phyloP scores from a whole-genome alignment of 2,888 invertebrate genomes.

The Ophion obscuratus region DNA sequence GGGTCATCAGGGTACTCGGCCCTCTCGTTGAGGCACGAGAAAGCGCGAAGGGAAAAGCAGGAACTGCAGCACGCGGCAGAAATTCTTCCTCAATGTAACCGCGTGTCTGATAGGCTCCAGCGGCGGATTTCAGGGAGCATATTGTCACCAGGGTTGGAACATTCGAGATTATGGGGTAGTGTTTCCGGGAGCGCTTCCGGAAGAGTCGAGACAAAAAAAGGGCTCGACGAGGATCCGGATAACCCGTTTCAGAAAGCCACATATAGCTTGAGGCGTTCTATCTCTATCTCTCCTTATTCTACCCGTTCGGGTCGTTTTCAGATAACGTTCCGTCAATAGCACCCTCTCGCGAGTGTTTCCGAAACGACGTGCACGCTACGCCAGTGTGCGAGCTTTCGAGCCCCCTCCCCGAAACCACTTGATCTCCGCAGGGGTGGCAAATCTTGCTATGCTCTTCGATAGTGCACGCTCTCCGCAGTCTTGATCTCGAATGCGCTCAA shows the following conservation, averaged over 20 bases:
- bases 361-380: conserved; percentile 51
- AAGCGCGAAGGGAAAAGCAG: no score
- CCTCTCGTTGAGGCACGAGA: no score
- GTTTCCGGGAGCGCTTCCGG: conserved; percentile 6
- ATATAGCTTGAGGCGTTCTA: not conserved
- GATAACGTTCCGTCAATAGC: conserved; percentile 66
- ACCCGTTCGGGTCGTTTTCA: conserved; percentile 27
- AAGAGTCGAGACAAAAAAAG: conserved; percentile 19
- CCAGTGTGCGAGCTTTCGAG: conserved; percentile 29
- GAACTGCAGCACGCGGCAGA: not conserved
- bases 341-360: conserved; percentile 36
- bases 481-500: conserved; percentile 16
- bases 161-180: conserved; percentile 31
- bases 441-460: conserved; percentile 8
- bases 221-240: conserved; percentile 45
- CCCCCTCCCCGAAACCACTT: not conserved
- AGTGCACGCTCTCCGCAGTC: conserved; percentile 8
- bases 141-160: conserved; percentile 39
- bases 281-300: conserved; percentile 1
- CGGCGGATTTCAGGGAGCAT: conserved; percentile 51
- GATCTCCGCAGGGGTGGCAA: conserved; percentile 16
- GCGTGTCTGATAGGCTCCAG: conserved; percentile 49
- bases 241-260: conserved; percentile 47
- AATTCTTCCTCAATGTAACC: conserved; percentile 53
- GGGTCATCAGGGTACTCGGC: no score